Conservation (phyloP, 92 coral and sea anemone species). For the Siderastrea siderea region DNA sequence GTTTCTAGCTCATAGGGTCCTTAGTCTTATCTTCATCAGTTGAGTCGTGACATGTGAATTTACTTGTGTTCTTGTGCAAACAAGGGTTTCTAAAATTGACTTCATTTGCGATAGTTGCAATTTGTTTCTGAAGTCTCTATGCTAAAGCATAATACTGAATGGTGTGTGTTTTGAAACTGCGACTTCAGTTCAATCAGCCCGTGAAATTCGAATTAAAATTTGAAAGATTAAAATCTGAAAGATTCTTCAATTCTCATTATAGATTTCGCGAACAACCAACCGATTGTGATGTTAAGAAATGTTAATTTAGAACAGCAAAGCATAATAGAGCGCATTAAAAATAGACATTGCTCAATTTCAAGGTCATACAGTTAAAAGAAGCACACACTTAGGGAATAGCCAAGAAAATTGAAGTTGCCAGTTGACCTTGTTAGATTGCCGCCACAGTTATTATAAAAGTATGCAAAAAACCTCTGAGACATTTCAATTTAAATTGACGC, state of each 20-base stretch:
- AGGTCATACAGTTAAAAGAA: neutral
- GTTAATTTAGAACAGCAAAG: too few species aligned
- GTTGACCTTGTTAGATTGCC: neutral
- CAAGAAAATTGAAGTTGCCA: neutral
- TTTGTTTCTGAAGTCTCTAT: neutral
- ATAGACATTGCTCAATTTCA: too few species aligned
- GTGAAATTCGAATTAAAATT: neutral
- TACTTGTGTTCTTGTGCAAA: neutral
- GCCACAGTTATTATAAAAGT: neutral
- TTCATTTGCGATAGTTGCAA: neutral
- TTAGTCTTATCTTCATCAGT: neutral
- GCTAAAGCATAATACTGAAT: neutral
- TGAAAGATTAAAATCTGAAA: neutral
- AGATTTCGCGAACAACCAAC: too few species aligned
- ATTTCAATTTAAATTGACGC: constrained; percentile 1
- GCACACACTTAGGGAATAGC: neutral
- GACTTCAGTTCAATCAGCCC: neutral
- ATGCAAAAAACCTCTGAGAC: neutral
- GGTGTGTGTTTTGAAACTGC: neutral
- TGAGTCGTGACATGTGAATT: neutral
- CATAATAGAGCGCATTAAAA: too few species aligned
- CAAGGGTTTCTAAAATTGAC: neutral
- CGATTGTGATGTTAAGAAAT: too few species aligned
- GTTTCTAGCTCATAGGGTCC: neutral
- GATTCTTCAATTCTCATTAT: too few species aligned